Evolutionary conservation across 2,888 invertebrate species (phyloP).

Genomic region (Anoplius nigerrimus): DNA sequence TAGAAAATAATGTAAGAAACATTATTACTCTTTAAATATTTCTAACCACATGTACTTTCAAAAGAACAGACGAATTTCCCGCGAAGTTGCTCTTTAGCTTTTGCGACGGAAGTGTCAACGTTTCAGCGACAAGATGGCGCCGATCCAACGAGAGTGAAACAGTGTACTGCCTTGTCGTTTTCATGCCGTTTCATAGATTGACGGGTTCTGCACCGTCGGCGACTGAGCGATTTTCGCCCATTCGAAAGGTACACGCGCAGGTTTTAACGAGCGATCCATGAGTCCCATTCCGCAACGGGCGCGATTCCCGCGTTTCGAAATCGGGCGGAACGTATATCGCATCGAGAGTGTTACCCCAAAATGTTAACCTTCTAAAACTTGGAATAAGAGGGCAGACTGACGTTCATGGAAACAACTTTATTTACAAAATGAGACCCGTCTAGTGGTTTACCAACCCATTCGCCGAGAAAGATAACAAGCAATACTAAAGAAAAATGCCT

Average conservation of each 20-base stretch:
- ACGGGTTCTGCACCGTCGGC: constrained; percentile 51
- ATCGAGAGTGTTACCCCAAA: background rate
- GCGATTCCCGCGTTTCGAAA: background rate
- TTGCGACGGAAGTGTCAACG: constrained; percentile 34
- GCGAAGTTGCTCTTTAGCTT: constrained; percentile 1
- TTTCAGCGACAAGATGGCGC: constrained; percentile 42
- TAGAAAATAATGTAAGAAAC: too few species aligned
- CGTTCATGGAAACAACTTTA: too few species aligned
- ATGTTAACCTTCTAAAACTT: too few species aligned
- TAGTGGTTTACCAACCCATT: too few species aligned
- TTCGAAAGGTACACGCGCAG: constrained; percentile 50
- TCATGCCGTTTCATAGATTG: constrained; percentile 54
- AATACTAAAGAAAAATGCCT: too few species aligned
- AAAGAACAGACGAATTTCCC: too few species aligned
- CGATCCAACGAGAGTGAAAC: constrained; percentile 37
- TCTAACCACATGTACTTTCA: too few species aligned
- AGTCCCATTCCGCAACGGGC: background rate
- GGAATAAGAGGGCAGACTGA: background rate
- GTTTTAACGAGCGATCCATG: constrained; percentile 30
- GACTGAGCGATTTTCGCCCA: constrained; percentile 52
- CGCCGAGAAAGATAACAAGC: too few species aligned
- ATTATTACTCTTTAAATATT: too few species aligned
- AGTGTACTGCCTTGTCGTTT: background rate
- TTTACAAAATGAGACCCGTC: background rate
- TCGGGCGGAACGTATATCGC: background rate